Evolutionary conservation across 2,797 vertebrate species (phyloP), one percentile per base, ranked within the genome.

Genomic region (Numenius phaeopus): DNA sequence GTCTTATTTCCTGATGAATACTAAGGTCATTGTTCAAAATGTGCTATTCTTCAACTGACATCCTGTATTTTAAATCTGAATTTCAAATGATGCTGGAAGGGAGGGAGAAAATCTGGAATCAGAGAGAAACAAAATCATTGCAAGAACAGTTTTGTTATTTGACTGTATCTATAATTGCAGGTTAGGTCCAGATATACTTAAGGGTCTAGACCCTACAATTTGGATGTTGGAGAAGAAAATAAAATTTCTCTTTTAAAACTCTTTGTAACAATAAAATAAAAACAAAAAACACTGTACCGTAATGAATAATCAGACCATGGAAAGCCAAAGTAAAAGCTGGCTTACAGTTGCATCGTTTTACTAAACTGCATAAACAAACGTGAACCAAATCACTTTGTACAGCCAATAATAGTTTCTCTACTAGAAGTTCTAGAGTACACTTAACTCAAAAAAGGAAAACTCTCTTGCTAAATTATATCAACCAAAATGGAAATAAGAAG

Each of bases 321-420:
- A 64, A 94, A 67, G 7, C 5, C 4, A 2, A 52, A 55, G 40
- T 30, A 72, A 44, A 91, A 47, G 3, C 5, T 65, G 19, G 2
- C 14, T 66, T 79, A 66, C 34, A 46, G 4, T 34, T 57, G 5
- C 62, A 15, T 21, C 2, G 0, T 8, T 88, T 73, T 50, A 58
- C 13, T 57, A 27, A 77, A 70, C 7, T 32, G 8, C 22, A 27
- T 21, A 40, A 76, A 24, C 9, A 72, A 37, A 44, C 1, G 20
- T 0, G 0, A 54, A 20, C 20, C n/a, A 54, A 39, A 77, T 66
- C 0, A 1, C 44, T 80, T 65, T 67, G 12, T 52, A n/a, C 26
- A 59, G 7, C 7, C 55, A 76, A 55, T 46, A 49, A 54, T 42
- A 39, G 4, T 19, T 87, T 79, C 11, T 39, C 13, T 54, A 24